phyloP scores from a whole-genome alignment of 2,113 vertebrate species.

The Picathartes gymnocephalus region DNA sequence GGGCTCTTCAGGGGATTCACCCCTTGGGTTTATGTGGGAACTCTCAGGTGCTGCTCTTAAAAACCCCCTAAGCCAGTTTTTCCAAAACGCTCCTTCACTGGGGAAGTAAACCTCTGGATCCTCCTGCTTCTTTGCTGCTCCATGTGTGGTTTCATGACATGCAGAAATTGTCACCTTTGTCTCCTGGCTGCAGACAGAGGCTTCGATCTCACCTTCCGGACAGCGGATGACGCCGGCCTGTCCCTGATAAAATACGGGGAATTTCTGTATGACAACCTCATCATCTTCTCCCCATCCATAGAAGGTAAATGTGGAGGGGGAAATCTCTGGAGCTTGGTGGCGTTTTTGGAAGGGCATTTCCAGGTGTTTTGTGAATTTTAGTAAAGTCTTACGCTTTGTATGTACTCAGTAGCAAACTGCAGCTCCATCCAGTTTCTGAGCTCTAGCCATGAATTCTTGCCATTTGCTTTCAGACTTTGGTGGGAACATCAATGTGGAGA shows the following conservation, averaged over 20 bases:
- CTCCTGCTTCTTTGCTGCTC: neutral
- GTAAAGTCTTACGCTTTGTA: rapidly evolving
- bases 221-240: conserved; percentile 88
- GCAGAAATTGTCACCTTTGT: neutral
- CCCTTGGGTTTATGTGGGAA: neutral
- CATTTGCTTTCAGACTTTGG: conserved; percentile 85
- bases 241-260: conserved; percentile 97
- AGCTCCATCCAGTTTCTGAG: neutral
- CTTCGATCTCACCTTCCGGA: conserved; percentile 91
- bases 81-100: neutral
- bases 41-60: neutral
- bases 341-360: neutral
- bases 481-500: conserved; percentile 95
- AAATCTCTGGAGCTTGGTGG: neutral
- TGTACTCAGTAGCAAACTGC: neutral
- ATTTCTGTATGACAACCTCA: conserved; percentile 91
- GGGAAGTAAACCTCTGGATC: neutral
- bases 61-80: neutral
- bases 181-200: conserved; percentile 80
- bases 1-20: too few species aligned
- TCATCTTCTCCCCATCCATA: conserved; percentile 93
- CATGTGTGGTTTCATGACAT: rapidly evolving
- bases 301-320: conserved; percentile 75
- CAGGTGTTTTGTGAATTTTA: neutral
- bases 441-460: neutral